phyloP scores from a whole-genome alignment of 2,888 invertebrate genomes.

The Willowsia nigromaculata region DNA sequence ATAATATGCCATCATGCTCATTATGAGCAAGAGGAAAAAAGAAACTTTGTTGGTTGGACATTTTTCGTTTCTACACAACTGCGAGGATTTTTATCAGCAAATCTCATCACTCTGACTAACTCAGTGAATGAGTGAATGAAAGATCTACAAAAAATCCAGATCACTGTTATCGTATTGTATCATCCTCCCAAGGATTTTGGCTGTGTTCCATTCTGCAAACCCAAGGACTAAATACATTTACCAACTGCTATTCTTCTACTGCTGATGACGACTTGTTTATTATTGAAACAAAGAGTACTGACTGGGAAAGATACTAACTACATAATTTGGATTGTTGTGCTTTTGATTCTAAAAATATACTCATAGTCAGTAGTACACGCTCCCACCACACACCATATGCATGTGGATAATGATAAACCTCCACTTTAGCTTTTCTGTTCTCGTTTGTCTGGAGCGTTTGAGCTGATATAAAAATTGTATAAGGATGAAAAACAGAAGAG shows the following conservation, averaged over 20 bases:
- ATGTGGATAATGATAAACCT: too few species aligned
- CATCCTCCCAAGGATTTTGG: neutral
- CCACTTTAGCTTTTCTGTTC: too few species aligned
- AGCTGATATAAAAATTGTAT: too few species aligned
- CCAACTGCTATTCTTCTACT: neutral
- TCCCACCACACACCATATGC: too few species aligned
- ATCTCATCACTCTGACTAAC: neutral
- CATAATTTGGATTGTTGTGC: too few species aligned
- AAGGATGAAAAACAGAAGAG: too few species aligned
- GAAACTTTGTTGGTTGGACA: slow-evolving; percentile 18
- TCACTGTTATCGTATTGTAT: neutral
- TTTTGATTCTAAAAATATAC: too few species aligned
- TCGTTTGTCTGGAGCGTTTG: too few species aligned
- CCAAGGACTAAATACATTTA: neutral
- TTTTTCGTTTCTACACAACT: neutral
- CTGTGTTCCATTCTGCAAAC: neutral
- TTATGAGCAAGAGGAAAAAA: slow-evolving; percentile 35
- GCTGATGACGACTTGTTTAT: neutral
- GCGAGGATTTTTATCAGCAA: neutral
- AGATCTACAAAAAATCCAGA: neutral
- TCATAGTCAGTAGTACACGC: too few species aligned
- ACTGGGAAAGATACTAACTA: too few species aligned
- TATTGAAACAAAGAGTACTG: neutral
- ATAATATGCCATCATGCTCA: slow-evolving; percentile 20
- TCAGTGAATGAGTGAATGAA: neutral